Conservation (phyloP, 2,888 invertebrate species). For the Caenorhabditis drosophilae region DNA sequence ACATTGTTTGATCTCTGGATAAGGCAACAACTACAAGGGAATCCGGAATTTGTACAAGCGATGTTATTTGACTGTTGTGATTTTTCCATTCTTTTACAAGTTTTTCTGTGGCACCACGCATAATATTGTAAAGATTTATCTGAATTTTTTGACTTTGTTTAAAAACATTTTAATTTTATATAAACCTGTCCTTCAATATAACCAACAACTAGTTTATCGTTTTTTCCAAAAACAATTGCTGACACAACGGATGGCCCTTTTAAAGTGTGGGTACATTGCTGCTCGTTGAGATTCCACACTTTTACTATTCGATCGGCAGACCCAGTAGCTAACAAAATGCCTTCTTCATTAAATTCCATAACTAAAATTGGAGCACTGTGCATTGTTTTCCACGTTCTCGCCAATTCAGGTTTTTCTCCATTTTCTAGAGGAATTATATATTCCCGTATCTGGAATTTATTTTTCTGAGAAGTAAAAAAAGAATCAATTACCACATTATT, state of each 20-base stretch:
- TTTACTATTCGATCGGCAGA: conserved; percentile 51
- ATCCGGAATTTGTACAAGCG: conserved; percentile 32
- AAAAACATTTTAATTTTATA: no score
- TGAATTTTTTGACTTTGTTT: no score
- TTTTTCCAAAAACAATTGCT: conserved; percentile 45
- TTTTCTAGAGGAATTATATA: conserved; percentile 31
- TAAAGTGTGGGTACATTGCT: conserved; percentile 57
- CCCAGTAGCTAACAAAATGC: conserved; percentile 46
- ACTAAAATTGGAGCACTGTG: conserved; percentile 58
- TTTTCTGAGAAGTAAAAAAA: no score
- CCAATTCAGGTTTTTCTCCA: conserved; percentile 24
- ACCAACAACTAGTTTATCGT: conserved; percentile 51
- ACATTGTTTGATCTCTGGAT: conserved; percentile 58
- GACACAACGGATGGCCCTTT: conserved; percentile 56
- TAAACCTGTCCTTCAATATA: conserved; percentile 56
- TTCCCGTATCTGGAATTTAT: conserved; percentile 30
- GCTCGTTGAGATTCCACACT: conserved; percentile 54
- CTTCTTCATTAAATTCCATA: conserved; percentile 44
- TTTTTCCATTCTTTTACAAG: conserved; percentile 44
- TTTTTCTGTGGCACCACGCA: conserved; percentile 36
- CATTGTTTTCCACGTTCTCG: conserved; percentile 52
- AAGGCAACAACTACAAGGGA: conserved; percentile 39
- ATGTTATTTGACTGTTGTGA: conserved; percentile 53
- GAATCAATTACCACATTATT: conserved; percentile 38
- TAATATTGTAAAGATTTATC: conserved; percentile 50